A percentile compares a stretch with the other conserved stretches of the same genome.
phyloP scores from a whole-genome alignment of 2,113 vertebrate genomes.

The Irena cyanogastra region DNA sequence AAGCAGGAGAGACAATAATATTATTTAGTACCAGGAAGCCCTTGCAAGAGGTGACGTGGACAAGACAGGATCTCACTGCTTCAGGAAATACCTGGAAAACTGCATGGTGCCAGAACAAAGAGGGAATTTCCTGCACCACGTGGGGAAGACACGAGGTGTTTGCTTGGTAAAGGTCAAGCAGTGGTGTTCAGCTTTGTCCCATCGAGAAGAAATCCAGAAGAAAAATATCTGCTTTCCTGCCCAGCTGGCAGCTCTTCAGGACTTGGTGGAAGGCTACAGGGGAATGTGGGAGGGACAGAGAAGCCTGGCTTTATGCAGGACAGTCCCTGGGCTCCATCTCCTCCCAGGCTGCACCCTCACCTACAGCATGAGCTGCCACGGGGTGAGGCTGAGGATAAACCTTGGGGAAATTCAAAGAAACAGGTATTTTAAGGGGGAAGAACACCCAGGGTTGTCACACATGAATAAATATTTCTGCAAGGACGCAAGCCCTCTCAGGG shows the following conservation, averaged over 20 bases:
- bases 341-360: neutral
- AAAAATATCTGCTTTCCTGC: neutral
- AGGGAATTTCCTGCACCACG: neutral
- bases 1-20: neutral
- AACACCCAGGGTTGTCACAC: neutral
- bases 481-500: neutral
- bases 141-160: fast-evolving
- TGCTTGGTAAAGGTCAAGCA: neutral
- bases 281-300: neutral
- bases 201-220: neutral
- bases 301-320: neutral
- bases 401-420: neutral
- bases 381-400: neutral
- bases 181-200: neutral
- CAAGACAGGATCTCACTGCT: neutral
- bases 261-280: neutral
- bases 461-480: neutral
- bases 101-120: fast-evolving
- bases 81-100: neutral
- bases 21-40: neutral
- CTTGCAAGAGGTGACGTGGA: neutral
- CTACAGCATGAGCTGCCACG: neutral
- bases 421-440: neutral
- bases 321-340: neutral
- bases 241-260: neutral